Base-by-base conservation (phyloP, 2,797 vertebrate genomes). In the Myotis pilosus region DNA sequence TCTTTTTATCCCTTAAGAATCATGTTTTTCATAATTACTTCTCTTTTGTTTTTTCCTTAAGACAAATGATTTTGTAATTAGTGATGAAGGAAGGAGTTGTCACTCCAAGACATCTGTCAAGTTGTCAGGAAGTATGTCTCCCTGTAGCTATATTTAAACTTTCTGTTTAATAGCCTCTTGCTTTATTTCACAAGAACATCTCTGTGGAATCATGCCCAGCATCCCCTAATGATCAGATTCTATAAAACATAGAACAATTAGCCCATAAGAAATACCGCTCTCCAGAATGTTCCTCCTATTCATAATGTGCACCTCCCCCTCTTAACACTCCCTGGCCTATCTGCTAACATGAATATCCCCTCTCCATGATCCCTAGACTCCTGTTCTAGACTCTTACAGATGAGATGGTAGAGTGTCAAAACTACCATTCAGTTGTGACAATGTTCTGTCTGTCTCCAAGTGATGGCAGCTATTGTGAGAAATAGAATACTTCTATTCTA, bases 81-180 rank as follows among this genome's bases (percentile, higher is more conserved):
- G 98, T 98, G 97, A 98, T 98, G 98, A 99, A 98, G 98, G 98
- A 98, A 98, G 97, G 97, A 98, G 97, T 98, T 97, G 96, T 98
- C 98, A 98, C 97, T 98, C 97, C 69, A 98, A 98, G 98, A 98
- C 96, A 98, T 99, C 98, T 99, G 98, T 99, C 99, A 99, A 98
- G 97, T 98, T 98, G 98, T 98, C 98, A 98, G 98, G 98, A 98
- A 98, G 97, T 98, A 98, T 98, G 97, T 98, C 98, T 98, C 98
- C 98, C 98, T 98, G 98, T 98, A 98, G 98, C 98, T 98, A 98
- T 98, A 98, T 98, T 99, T 98, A 98, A 99, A 98, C 98, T 98
- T 98, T 98, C 96, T 98, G 96, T 98, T 98, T 99, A 99, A 99
- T 99, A 98, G 98, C 98, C 98, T 99, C 98, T 99, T 98, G 97